Percentiles rank a stretch among this genome's conserved stretches.
These are phyloP conservation scores for Xylocopa sonorina DNA, from an alignment of 1,140 invertebrate genomes.

Conservation along the genomic window DNA sequence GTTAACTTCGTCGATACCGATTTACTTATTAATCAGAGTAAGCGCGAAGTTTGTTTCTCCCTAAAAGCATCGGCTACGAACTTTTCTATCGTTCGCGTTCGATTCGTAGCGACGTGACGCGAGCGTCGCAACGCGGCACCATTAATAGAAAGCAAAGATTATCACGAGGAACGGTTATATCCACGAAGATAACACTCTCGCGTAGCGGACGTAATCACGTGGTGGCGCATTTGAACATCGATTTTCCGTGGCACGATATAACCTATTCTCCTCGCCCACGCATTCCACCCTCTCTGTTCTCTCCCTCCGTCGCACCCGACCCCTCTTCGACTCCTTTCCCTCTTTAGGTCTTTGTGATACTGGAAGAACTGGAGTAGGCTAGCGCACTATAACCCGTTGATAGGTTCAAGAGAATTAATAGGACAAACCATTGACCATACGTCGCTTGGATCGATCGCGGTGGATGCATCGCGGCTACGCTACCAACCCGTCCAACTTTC, in stretches of 20 bases:
- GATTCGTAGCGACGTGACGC: not conserved
- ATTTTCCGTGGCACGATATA: slow-evolving; percentile 74
- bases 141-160: slow-evolving; percentile 38
- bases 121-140: not conserved
- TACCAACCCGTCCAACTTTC: slow-evolving; percentile 27
- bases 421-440: slow-evolving; percentile 46
- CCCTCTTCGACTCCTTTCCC: slow-evolving; percentile 22
- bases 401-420: slow-evolving; percentile 44
- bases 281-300: slow-evolving; percentile 21
- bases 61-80: too few relatives aligned
- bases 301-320: not conserved
- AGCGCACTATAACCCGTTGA: slow-evolving; percentile 48
- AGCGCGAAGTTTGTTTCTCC: not conserved
- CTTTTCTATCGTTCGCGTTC: not conserved
- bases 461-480: not conserved
- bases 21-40: not conserved
- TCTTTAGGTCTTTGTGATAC: slow-evolving; percentile 60
- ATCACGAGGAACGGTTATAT: slow-evolving; percentile 47
- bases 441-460: slow-evolving; percentile 36
- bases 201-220: slow-evolving; percentile 75
- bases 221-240: slow-evolving; percentile 76
- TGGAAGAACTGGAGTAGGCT: slow-evolving; percentile 62
- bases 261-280: slow-evolving; percentile 63
- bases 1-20: not conserved
- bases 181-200: slow-evolving; percentile 64